Base-by-base conservation (phyloP, 1,140 invertebrate genomes). In the Zaprionus lachaisei region DNA sequence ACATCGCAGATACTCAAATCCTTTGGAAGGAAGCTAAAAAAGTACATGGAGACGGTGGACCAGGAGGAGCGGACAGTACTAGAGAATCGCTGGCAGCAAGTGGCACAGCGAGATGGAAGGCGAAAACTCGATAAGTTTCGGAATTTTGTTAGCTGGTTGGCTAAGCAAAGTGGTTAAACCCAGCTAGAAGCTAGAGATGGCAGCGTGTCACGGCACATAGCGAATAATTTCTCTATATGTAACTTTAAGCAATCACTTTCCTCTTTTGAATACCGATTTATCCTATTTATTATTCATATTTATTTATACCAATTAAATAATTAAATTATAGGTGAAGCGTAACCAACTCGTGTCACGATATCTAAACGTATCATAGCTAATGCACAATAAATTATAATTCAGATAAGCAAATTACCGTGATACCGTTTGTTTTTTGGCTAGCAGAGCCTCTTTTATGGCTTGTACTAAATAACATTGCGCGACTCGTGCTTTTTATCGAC, bases 141-240 rank as follows among this genome's bases (percentile, higher is more conserved):
- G 14, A 69, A 81, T 20, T 89, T 89, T 26, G 57, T 89, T 11
- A 54, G 51, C 5, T 89, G 84, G 84, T 34, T 89, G 58, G 74
- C 73, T n/a, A 69, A 72, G 26, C 70, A 83, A 31, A 51, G 47
- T 24, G 47, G 47, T 24, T 51, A 24, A 51, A 24, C 47, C n/a
- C 17, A 26, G 1, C 1, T 20, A 20, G 51, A 0, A 17, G 2
- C n/a, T 58, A 20, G 57, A 60, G 57, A 60, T 60, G 31, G 17
- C 57, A 60, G 6, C 34, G 57, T 60, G 37, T 24, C 47, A 51
- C 41, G 38, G 5, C 38, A 51, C 3, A 9, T 34, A 22, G 20
- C 17, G n/a, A 4, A 51, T 2, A 5, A 5, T 22, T 51, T 51
- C 47, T 14, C 5, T 14, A 7, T 9, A 7, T 1, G 7, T 7